phyloP scores from a whole-genome alignment of 2,113 vertebrate genomes.

The Notarius lentiginosus region DNA sequence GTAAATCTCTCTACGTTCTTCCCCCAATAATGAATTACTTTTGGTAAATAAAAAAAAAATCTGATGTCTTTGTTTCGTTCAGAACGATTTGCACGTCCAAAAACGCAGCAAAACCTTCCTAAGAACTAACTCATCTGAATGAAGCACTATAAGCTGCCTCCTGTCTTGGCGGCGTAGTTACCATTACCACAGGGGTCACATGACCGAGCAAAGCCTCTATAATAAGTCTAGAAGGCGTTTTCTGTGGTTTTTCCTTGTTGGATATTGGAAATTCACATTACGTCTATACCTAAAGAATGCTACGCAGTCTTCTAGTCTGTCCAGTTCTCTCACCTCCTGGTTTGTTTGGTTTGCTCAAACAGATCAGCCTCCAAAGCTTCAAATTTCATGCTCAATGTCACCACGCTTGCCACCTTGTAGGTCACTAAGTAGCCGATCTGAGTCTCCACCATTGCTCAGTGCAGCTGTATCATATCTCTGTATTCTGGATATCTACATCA shows the following conservation, averaged over 20 bases:
- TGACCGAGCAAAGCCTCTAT: no score
- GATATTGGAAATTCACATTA: background rate
- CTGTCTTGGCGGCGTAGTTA: no score
- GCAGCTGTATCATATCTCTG: background rate
- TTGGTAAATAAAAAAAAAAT: no score
- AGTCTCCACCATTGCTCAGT: background rate
- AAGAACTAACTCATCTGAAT: no score
- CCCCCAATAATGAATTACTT: no score
- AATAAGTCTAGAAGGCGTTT: background rate
- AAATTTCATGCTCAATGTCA: background rate
- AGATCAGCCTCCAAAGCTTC: background rate
- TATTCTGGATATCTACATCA: background rate
- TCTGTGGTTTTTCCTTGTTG: background rate
- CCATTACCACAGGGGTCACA: no score
- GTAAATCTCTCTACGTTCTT: no score
- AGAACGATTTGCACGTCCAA: no score
- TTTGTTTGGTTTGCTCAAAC: background rate
- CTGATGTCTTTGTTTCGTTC: no score
- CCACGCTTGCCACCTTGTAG: background rate
- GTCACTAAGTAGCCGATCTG: background rate
- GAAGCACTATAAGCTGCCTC: no score
- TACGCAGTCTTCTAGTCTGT: background rate
- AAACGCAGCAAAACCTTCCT: no score
- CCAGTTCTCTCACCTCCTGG: background rate
- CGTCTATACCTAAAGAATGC: background rate